Evolutionary conservation across 1,140 invertebrate genomes (phyloP), one percentile per base, ranked within the genome.

Genomic region (Drusus annulatus): DNA sequence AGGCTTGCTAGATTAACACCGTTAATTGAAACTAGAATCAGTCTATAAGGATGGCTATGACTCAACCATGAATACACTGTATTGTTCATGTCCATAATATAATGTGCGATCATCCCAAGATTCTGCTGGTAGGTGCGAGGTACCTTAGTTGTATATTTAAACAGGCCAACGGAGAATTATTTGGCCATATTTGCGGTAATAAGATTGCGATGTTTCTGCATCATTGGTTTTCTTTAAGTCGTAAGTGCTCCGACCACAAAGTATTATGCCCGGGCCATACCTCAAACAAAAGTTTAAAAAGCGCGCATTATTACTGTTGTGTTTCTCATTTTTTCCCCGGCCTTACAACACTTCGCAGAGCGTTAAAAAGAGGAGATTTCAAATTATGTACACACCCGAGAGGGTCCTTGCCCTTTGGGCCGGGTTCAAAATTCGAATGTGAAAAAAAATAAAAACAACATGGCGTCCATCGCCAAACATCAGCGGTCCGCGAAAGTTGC

Each of bases 371-470:
- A 65, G 65, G 36, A 69, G 16, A 69, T 69, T 45, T 36, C 65
- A 17, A 69, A 69, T 69, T 69, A 45, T 69, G 65, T 69, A 69
- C 65, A 69, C 80, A 75, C 15, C 74, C 28, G 25, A 19, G 80
- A 71, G 63, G 63, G 81, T 82, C 81, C 78, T 82, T 82, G 81
- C 81, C 81, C 81, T 82, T 76, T 82, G 79, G 81, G 81, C 73
- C 81, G 81, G 52, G 81, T 82, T 82, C 81, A 80, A 82, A 82
- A 79, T 82, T 79, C 77, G 76, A 77, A 77, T 51, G 56, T 28
- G 58, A 69, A 69, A 76, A 54, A 80, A 76, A 76, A 54, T 56
- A 31, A 71, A 71, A 77, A 58, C 77, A 71, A 71, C 21, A 78
- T 56, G 80, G 77, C 81, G 77, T 71, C 77, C 78, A 82, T 82